Evolutionary conservation across 53 echinoderm and acorn worm genomes (phyloP).

Genomic region (Luidia sarsii): DNA sequence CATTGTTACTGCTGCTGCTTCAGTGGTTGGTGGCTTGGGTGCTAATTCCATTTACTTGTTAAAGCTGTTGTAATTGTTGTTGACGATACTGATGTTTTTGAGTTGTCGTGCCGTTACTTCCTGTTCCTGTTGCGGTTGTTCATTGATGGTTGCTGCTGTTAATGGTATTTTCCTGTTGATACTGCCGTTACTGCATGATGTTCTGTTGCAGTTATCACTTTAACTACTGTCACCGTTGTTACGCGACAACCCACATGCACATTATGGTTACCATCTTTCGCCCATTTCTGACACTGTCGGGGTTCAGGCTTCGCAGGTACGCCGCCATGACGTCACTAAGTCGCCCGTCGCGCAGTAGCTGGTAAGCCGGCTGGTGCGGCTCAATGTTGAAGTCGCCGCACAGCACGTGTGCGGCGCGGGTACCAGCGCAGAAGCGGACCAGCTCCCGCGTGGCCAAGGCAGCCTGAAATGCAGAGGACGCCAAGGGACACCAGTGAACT

Average conservation of each 20-base stretch:
- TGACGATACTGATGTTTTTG: no score
- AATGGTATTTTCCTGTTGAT: no score
- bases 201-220: neutral
- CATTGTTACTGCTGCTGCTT: no score
- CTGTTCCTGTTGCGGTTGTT: no score
- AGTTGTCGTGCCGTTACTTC: no score
- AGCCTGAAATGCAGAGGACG: slow-evolving; percentile 32
- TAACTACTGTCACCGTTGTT: neutral
- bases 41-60: no score
- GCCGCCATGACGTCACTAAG: slow-evolving; percentile 30
- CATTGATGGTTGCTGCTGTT: no score
- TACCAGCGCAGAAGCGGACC: slow-evolving; percentile 51
- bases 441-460: slow-evolving; percentile 62
- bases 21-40: no score
- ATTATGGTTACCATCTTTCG: neutral
- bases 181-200: no score
- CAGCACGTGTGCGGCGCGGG: slow-evolving; percentile 53
- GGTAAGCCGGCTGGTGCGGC: slow-evolving; percentile 78
- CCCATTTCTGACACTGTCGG: neutral
- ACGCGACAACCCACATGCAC: no score
- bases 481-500: neutral
- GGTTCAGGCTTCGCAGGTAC: slow-evolving; percentile 10
- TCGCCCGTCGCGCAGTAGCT: slow-evolving; percentile 73
- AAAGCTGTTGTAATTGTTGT: no score
- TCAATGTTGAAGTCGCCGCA: slow-evolving; percentile 93